Evolutionary conservation across 2,113 vertebrate species (phyloP).

Genomic region (Tringa solitaria): DNA sequence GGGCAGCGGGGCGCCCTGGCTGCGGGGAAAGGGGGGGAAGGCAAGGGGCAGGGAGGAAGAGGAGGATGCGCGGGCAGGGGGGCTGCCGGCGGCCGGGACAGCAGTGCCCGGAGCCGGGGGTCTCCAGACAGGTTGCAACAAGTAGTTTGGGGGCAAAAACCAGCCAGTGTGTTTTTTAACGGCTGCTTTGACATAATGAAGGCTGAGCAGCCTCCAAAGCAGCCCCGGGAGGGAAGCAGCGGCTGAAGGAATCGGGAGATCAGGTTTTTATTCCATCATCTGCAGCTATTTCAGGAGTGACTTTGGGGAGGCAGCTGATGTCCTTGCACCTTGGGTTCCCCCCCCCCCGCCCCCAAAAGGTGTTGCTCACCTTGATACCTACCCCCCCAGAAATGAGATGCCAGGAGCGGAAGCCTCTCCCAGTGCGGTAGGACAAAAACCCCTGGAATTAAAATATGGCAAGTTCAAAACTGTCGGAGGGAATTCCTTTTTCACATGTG

Average conservation of each 20-base stretch:
- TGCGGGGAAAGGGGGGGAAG: not conserved
- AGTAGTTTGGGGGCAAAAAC: not conserved
- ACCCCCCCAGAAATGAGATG: not conserved
- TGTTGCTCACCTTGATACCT: not conserved
- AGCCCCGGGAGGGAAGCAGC: not conserved
- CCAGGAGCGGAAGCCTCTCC: not conserved
- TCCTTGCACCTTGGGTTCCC: not conserved
- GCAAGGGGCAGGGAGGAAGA: not conserved
- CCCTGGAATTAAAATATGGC: slow-evolving; percentile 10
- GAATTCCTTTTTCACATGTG: not conserved
- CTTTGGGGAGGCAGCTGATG: not conserved
- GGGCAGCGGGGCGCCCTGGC: not conserved
- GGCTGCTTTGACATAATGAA: not conserved
- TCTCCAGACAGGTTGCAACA: not conserved
- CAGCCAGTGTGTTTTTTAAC: not conserved
- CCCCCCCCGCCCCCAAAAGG: not conserved
- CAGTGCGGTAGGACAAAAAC: not conserved
- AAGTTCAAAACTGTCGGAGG: slow-evolving; percentile 47
- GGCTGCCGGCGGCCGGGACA: not conserved
- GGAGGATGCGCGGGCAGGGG: not conserved
- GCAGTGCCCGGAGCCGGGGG: not conserved
- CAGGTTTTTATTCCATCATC: not conserved
- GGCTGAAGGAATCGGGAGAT: not conserved
- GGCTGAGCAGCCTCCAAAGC: not conserved
- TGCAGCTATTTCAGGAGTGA: not conserved